Conservation (phyloP, 37 sponge, comb jelly and placozoan species). For the Bolinopsis microptera region DNA sequence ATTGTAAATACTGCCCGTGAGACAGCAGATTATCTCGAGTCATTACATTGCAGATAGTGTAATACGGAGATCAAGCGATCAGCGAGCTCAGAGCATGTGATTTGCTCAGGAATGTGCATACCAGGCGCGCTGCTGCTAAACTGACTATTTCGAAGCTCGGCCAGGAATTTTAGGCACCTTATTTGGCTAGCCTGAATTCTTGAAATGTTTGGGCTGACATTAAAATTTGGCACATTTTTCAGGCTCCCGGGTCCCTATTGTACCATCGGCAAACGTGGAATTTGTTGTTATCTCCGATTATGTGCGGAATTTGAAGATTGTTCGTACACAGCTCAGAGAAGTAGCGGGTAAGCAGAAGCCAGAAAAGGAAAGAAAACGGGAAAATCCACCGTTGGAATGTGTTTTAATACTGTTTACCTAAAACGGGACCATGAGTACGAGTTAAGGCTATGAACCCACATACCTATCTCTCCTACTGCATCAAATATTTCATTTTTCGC, state of each 20-base stretch:
- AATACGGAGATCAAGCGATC: not conserved
- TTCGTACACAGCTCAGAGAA: not conserved
- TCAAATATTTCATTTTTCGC: not conserved
- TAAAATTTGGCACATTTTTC: not conserved
- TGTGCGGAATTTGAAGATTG: not conserved
- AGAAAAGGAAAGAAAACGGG: not conserved
- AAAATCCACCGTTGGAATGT: not conserved
- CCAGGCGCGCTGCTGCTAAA: constrained; percentile 15
- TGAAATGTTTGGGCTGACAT: not conserved
- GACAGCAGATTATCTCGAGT: no score
- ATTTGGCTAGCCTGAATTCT: not conserved
- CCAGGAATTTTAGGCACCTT: not conserved
- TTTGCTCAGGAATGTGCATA: constrained; percentile 17
- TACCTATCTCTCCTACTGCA: not conserved
- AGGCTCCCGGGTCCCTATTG: not conserved
- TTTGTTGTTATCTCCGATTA: not conserved
- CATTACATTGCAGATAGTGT: no score
- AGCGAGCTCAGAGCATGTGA: not conserved
- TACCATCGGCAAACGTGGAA: not conserved
- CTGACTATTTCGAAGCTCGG: constrained; percentile 32
- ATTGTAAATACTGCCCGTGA: not conserved
- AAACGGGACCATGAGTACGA: not conserved
- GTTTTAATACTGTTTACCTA: not conserved
- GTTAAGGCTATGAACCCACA: not conserved
- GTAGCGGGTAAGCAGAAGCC: not conserved